These are phyloP conservation scores for Polypterus bichir DNA, from an alignment of 2,113 vertebrate species.

Conservation along the genomic window DNA sequence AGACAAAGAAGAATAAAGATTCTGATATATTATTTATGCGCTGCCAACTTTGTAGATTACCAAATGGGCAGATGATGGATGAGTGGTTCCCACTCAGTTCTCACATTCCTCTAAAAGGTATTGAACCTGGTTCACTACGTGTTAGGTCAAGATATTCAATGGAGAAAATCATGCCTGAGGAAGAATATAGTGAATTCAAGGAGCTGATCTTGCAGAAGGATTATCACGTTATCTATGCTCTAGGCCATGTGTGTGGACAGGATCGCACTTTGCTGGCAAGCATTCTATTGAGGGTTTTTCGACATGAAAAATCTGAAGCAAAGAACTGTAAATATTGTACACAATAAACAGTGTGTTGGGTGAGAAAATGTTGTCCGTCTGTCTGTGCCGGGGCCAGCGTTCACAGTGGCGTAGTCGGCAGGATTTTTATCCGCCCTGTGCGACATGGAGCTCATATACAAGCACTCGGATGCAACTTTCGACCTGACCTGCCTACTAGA, in stretches of 20 bases:
- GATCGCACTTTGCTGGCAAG: conserved; percentile 86
- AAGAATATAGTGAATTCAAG: conserved; percentile 95
- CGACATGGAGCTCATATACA: too few relatives aligned
- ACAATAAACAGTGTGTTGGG: too few relatives aligned
- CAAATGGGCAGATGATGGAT: conserved; percentile 89
- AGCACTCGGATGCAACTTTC: too few relatives aligned
- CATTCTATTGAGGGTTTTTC: conserved; percentile 83
- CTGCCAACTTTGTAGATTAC: conserved; percentile 80
- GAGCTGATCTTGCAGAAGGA: conserved; percentile 92
- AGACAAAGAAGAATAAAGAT: conserved; percentile 98
- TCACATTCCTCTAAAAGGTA: conserved; percentile 86
- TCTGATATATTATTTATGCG: conserved; percentile 98
- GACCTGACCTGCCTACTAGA: too few relatives aligned
- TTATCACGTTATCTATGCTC: conserved; percentile 82
- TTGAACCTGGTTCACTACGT: conserved; percentile 85
- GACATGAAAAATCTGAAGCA: conserved; percentile 82
- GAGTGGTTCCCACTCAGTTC: conserved; percentile 98
- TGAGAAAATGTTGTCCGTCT: too few relatives aligned
- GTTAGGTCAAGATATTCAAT: conserved; percentile 88
- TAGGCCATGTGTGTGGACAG: conserved; percentile 91
- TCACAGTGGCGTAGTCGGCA: too few relatives aligned
- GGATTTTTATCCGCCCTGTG: too few relatives aligned
- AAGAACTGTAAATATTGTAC: too few relatives aligned
- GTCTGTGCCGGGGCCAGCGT: too few relatives aligned
- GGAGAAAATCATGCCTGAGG: conserved; percentile 98